Base-by-base conservation (phyloP, 2,797 vertebrate genomes). In the Anabas testudineus region DNA sequence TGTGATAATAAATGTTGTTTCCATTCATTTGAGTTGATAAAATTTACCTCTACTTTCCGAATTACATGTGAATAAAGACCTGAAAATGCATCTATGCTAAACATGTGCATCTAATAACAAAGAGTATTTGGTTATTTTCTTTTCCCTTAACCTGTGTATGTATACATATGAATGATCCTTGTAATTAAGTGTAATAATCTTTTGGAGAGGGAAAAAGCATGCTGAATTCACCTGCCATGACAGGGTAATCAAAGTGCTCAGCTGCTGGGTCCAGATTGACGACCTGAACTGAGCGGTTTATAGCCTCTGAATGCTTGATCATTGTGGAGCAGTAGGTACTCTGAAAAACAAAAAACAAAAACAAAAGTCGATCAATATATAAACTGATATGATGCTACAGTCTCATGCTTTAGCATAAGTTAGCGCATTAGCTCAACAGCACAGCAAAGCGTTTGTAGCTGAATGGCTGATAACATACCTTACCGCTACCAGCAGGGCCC, bases 241-340 rank as follows among this genome's bases (percentile, higher is more conserved):
- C 96, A 0, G 97, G 94, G 61, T 98, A 99, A 76, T 87, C 89
- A 86, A 99, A 99, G 73, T 95, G 92, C 53, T 98, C 98, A 0
- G 97, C 97, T 0, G 98, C 98, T 3, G 98, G 98, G 80, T 99
- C 98, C 58, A 99, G 90, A 80, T 99, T 99, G 2, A 99, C 96
- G 58, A 99, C 98, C 71, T 97, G 97, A 16, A 98, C 95, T 0
- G 95, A 95, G 22, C 98, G 95, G 85, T 95, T 95, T 45, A 98
- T 82, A 41, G 92, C 41, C 86, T 94, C 95, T 4, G 93, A 94
- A 78, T 99, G 97, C 65, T 99, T 95, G 77, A 97, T 86, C 93
- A 99, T 93, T 41, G 96, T 97, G 85, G 96, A 89, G 78, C 98
- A 99, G 90, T 99, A 99, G 0, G 97, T 99, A 85, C 98, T 99